These are phyloP conservation scores for Octomys mimax DNA, from an alignment of 2,797 vertebrate species.

Conservation along the genomic window DNA sequence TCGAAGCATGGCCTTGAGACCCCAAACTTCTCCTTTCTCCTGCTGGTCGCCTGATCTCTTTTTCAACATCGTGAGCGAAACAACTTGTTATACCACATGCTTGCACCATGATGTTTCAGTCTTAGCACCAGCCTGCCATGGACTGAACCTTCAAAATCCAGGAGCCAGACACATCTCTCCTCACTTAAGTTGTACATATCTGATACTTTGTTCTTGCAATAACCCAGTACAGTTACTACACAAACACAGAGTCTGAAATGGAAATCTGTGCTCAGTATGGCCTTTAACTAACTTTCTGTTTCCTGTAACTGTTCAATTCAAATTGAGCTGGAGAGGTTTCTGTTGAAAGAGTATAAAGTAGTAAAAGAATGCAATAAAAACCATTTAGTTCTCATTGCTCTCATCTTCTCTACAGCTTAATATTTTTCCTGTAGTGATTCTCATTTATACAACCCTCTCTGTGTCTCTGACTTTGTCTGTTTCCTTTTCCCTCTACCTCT, in stretches of 20 bases:
- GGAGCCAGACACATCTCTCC: neutral
- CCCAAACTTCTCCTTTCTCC: neutral
- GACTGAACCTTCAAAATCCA: neutral
- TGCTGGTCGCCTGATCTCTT: neutral
- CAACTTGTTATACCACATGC: neutral
- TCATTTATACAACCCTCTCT: neutral
- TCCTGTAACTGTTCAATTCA: neutral
- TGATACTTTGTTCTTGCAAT: neutral
- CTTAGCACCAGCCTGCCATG: neutral
- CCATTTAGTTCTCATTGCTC: neutral
- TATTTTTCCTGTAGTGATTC: neutral
- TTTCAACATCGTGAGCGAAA: neutral
- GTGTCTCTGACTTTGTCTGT: neutral
- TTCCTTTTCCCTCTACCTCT: neutral
- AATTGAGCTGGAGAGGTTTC: neutral
- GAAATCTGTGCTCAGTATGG: neutral
- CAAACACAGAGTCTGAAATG: neutral
- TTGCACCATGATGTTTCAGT: neutral
- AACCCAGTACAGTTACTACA: neutral
- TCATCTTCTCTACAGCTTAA: neutral
- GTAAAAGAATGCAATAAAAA: neutral
- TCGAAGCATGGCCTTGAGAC: neutral
- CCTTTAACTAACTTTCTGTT: neutral
- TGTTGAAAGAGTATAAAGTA: neutral
- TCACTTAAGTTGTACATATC: neutral